These are phyloP conservation scores for Lytechinus pictus DNA, from an alignment of 35 echinoderm and acorn worm species.

Conservation along the genomic window DNA sequence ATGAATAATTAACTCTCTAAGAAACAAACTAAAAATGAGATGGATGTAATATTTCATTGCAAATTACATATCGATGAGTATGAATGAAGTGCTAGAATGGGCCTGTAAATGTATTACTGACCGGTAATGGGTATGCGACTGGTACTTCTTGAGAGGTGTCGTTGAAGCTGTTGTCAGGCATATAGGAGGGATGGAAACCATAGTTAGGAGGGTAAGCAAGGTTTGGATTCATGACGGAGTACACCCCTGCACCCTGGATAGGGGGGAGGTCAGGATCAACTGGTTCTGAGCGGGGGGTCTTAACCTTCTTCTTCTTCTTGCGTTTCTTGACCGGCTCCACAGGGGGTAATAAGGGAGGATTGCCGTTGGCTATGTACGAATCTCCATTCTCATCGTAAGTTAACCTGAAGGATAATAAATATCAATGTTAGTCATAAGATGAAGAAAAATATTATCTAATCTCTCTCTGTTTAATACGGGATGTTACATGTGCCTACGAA, in stretches of 20 bases:
- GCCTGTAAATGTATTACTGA: slow-evolving; percentile 21
- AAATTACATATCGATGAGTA: neutral
- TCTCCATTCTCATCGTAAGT: slow-evolving; percentile 41
- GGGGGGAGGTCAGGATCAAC: slow-evolving; percentile 41
- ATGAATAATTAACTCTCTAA: neutral
- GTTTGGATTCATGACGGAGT: slow-evolving; percentile 6
- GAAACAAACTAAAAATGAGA: neutral
- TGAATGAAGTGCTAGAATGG: neutral
- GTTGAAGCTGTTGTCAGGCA: slow-evolving; percentile 44
- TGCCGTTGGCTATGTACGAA: neutral
- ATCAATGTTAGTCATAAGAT: neutral
- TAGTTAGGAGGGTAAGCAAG: slow-evolving; percentile 38
- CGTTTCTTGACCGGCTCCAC: slow-evolving; percentile 24
- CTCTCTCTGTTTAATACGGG: too few species aligned
- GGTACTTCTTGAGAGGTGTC: neutral
- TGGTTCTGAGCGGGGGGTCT: neutral
- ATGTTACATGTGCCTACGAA: too few species aligned
- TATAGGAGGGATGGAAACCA: slow-evolving; percentile 6
- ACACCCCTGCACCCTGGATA: neutral
- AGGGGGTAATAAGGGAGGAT: slow-evolving; percentile 7
- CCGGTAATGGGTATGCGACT: neutral
- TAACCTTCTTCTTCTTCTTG: slow-evolving; percentile 46
- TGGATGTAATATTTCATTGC: neutral
- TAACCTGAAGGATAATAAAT: neutral
- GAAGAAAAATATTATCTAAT: neutral